Conservation (phyloP, 2,888 invertebrate species). For the Eupithecia tripunctaria region DNA sequence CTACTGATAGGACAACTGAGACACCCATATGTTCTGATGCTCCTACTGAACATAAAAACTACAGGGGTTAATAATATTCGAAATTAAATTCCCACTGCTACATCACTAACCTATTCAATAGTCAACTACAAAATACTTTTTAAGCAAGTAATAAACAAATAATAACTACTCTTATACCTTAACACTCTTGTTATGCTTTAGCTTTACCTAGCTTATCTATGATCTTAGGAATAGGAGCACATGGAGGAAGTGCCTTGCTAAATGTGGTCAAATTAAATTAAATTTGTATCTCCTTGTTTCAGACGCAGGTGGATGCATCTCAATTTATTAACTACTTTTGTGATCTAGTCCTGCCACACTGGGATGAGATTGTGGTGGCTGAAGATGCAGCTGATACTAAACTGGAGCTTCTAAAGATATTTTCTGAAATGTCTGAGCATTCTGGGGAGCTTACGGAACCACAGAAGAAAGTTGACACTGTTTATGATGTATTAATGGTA, state of each 20-base stretch:
- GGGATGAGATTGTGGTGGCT: slow-evolving; percentile 86
- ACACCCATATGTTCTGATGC: too few species aligned
- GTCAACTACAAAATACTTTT: too few species aligned
- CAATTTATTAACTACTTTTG: slow-evolving; percentile 94
- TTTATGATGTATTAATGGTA: slow-evolving; percentile 92
- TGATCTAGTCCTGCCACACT: slow-evolving; percentile 91
- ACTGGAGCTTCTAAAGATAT: slow-evolving; percentile 92
- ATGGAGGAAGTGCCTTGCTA: not conserved
- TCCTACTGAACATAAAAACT: too few species aligned
- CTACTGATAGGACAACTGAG: too few species aligned
- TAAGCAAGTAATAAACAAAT: too few species aligned
- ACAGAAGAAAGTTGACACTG: slow-evolving; percentile 88
- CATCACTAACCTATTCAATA: too few species aligned
- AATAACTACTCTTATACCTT: too few species aligned
- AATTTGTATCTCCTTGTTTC: slow-evolving; percentile 43
- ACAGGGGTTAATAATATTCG: too few species aligned
- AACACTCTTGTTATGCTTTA: too few species aligned
- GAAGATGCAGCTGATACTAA: slow-evolving; percentile 86
- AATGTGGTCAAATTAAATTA: not conserved
- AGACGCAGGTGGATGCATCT: slow-evolving; percentile 94
- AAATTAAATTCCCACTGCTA: too few species aligned
- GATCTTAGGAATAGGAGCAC: too few species aligned
- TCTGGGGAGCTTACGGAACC: slow-evolving; percentile 91
- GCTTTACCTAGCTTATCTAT: too few species aligned
- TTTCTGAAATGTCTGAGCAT: slow-evolving; percentile 93